These are phyloP conservation scores for Ischnura elegans DNA, from an alignment of 2,888 invertebrate species.

Conservation along the genomic window DNA sequence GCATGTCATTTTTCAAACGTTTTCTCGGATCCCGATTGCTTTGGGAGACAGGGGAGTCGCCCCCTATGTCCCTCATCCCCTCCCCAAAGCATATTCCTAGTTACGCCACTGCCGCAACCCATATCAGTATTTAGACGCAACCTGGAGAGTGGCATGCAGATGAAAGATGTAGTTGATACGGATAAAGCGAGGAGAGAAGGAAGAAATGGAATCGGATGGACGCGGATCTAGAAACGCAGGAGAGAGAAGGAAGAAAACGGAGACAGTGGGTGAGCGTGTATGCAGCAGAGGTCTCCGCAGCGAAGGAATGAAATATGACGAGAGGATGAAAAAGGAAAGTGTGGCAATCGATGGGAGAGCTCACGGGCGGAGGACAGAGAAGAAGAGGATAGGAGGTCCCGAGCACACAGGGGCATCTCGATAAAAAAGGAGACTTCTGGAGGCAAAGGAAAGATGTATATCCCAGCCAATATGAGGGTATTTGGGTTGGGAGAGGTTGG, in stretches of 20 bases:
- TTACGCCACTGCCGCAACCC: too few relatives aligned
- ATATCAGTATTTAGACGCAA: too few relatives aligned
- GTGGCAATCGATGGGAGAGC: conserved; percentile 31
- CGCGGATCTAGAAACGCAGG: not conserved
- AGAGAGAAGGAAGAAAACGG: not conserved
- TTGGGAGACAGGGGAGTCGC: too few relatives aligned
- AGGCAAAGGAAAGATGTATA: not conserved
- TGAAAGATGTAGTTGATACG: too few relatives aligned
- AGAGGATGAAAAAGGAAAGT: conserved; percentile 29
- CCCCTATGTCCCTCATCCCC: too few relatives aligned
- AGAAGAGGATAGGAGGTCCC: not conserved
- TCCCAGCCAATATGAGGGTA: conserved; percentile 32
- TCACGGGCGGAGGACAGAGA: not conserved
- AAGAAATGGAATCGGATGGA: too few relatives aligned
- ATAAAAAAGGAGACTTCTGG: not conserved
- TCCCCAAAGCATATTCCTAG: too few relatives aligned
- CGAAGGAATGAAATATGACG: conserved; percentile 25
- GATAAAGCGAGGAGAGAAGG: too few relatives aligned
- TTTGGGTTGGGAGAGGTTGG: too few relatives aligned
- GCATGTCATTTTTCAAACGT: too few relatives aligned
- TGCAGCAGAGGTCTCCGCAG: not conserved
- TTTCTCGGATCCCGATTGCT: too few relatives aligned
- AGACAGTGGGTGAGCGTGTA: not conserved
- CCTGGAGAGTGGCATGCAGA: too few relatives aligned
- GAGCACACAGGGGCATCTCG: not conserved